Evolutionary conservation across 2,888 invertebrate genomes (phyloP).

Genomic region (Epinotia brunnichana): DNA sequence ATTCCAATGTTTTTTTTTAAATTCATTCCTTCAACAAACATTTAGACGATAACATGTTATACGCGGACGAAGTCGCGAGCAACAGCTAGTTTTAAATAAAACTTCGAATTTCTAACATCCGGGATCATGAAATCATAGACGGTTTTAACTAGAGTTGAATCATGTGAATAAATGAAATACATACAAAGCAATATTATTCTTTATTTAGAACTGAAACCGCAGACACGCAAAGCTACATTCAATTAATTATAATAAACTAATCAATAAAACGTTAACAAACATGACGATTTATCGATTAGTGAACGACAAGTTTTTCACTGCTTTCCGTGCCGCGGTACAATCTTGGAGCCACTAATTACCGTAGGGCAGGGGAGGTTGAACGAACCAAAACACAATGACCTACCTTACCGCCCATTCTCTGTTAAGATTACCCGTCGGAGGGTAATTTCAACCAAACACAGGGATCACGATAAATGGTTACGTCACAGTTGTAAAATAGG

Average conservation of each 20-base stretch:
- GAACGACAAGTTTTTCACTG: constrained; percentile 47
- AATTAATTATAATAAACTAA: not conserved
- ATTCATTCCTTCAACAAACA: too few species aligned
- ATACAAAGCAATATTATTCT: not conserved
- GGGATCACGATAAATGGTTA: constrained; percentile 53
- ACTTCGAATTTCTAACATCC: too few species aligned
- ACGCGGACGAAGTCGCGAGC: too few species aligned
- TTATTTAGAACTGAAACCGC: too few species aligned
- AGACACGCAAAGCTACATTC: not conserved
- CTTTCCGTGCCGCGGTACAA: constrained; percentile 50
- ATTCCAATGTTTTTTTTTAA: too few species aligned
- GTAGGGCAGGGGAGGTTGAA: constrained; percentile 35
- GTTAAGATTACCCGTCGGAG: constrained; percentile 1
- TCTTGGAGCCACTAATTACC: constrained; percentile 51
- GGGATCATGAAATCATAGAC: too few species aligned
- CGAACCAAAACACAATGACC: constrained; percentile 46
- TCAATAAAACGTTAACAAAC: constrained; percentile 13
- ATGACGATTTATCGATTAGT: constrained; percentile 39
- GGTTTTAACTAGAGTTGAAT: too few species aligned
- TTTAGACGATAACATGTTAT: too few species aligned
- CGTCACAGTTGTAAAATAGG: constrained; percentile 51
- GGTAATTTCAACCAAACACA: constrained; percentile 26
- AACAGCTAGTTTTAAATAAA: too few species aligned
- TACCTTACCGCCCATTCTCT: constrained; percentile 36
- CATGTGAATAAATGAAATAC: not conserved